Conservation (phyloP, 2,797 vertebrate genomes). For the Melanogrammus aeglefinus region DNA sequence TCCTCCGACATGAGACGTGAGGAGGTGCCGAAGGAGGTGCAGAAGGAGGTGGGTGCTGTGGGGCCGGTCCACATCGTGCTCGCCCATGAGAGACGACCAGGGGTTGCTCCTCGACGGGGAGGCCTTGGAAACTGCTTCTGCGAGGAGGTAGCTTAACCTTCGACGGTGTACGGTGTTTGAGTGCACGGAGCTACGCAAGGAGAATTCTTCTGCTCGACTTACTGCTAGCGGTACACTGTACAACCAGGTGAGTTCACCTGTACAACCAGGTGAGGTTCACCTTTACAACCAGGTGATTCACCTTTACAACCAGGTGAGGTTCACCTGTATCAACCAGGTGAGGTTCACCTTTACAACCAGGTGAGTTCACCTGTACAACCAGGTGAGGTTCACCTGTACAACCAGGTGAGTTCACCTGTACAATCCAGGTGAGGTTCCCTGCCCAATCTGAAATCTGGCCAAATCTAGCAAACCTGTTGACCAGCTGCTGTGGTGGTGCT, state of each 20-base stretch:
- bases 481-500: too few relatives aligned
- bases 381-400: constrained; percentile 56
- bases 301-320: too few relatives aligned
- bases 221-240: constrained; percentile 87
- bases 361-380: too few relatives aligned
- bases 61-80: constrained; percentile 90
- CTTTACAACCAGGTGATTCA: too few relatives aligned
- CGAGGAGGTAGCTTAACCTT: constrained; percentile 93
- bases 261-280: background rate
- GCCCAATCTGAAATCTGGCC: too few relatives aligned
- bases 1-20: too few relatives aligned
- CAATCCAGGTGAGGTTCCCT: too few relatives aligned
- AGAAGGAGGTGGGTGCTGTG: constrained; percentile 53
- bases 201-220: constrained; percentile 98
- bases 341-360: too few relatives aligned
- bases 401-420: too few relatives aligned
- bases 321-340: too few relatives aligned
- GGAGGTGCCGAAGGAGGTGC: too few relatives aligned
- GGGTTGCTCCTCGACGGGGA: constrained; percentile 89
- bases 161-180: constrained; percentile 90
- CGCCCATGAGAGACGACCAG: constrained; percentile 88
- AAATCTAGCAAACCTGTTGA: too few relatives aligned
- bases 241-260: constrained; percentile 57
- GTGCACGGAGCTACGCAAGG: constrained; percentile 98
- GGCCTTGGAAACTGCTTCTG: constrained; percentile 90